Evolutionary conservation across 2,888 invertebrate genomes (phyloP).

Genomic region (Pharmacophagus antenor): DNA sequence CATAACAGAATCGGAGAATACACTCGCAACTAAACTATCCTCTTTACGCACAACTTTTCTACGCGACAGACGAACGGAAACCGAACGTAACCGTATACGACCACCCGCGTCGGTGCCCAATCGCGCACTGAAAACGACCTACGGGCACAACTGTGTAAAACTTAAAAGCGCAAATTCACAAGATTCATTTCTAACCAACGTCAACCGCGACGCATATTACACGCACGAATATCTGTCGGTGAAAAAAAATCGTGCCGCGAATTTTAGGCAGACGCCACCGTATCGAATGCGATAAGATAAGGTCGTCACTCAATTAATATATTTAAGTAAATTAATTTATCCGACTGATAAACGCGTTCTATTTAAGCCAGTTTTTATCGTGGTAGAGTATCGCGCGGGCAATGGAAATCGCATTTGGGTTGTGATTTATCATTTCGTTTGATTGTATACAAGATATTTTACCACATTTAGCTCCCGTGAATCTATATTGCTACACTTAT

Average conservation of each 20-base stretch:
- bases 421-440: slow-evolving; percentile 27
- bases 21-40: slow-evolving; percentile 1
- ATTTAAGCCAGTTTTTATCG: slow-evolving; percentile 56
- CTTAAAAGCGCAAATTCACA: slow-evolving; percentile 22
- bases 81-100: slow-evolving; percentile 1
- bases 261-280: slow-evolving; percentile 26
- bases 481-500: too few relatives aligned
- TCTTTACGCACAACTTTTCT: slow-evolving; percentile 13
- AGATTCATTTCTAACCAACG: not conserved
- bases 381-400: slow-evolving; percentile 42
- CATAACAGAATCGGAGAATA: not conserved
- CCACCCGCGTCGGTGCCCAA: slow-evolving; percentile 24
- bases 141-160: slow-evolving; percentile 16
- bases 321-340: slow-evolving; percentile 63
- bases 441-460: slow-evolving; percentile 6
- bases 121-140: slow-evolving; percentile 27
- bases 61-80: not conserved
- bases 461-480: not conserved
- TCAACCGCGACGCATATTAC: not conserved
- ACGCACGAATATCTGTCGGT: slow-evolving; percentile 9
- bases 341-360: slow-evolving; percentile 53
- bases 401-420: slow-evolving; percentile 32
- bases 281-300: slow-evolving; percentile 52
- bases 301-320: slow-evolving; percentile 57
- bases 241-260: slow-evolving; percentile 21